Percentiles rank a stretch among this genome's conserved stretches.
Conservation (phyloP, 2,113 vertebrate genomes). For the Pelusios castaneus region DNA sequence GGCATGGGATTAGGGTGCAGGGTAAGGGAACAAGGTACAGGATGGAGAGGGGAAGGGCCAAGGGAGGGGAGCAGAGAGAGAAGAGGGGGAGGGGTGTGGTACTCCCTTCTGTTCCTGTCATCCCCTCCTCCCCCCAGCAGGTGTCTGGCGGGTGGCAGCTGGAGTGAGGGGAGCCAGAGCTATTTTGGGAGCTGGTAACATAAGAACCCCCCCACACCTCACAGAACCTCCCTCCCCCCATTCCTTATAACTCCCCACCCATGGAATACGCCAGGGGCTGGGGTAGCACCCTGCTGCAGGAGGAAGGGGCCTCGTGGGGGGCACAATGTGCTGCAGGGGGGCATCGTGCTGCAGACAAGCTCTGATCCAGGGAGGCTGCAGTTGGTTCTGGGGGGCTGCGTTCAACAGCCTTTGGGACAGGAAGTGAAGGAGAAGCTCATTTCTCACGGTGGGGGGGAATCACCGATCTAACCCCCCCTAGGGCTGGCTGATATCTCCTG, state of each 20-base stretch:
- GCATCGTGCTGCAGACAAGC: too few species aligned
- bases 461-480: background rate
- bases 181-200: background rate
- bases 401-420: background rate
- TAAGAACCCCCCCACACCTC: background rate
- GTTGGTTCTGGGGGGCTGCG: background rate
- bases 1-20: too few species aligned
- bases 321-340: background rate
- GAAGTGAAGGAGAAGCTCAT: background rate
- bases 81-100: conserved; percentile 41
- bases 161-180: background rate
- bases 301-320: too few species aligned
- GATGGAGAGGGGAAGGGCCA: too few species aligned
- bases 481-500: background rate
- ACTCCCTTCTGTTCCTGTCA: conserved; percentile 83
- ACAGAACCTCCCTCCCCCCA: background rate
- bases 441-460: background rate
- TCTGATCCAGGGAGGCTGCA: background rate
- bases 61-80: too few species aligned
- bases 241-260: too few species aligned
- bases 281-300: too few species aligned
- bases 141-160: conserved; percentile 68
- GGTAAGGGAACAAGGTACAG: background rate
- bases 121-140: conserved; percentile 80
- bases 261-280: too few species aligned